phyloP scores from a whole-genome alignment of 2,888 invertebrate species.

The Ceramica pisi region DNA sequence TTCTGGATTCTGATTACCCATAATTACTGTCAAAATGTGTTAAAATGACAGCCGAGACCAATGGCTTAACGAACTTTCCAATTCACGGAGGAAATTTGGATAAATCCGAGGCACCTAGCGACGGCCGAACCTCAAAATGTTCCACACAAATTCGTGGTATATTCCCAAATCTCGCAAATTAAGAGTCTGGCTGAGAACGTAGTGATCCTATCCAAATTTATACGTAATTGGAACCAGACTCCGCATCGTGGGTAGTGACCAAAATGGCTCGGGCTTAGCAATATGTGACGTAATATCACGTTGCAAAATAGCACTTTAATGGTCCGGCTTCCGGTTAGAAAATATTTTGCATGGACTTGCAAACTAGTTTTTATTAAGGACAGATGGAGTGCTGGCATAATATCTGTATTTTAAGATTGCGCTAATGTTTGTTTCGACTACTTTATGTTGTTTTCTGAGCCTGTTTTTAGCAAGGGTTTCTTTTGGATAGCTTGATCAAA shows the following conservation, averaged over 20 bases:
- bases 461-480: too few species aligned
- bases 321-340: slow-evolving; percentile 5
- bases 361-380: slow-evolving; percentile 12
- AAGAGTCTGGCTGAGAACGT: slow-evolving; percentile 14
- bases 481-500: too few species aligned
- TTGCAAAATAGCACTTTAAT: slow-evolving; percentile 38
- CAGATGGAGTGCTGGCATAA: neutral
- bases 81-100: too few species aligned
- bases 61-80: too few species aligned
- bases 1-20: too few species aligned
- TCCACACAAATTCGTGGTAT: neutral
- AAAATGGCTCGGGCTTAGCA: slow-evolving; percentile 33
- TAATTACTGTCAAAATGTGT: too few species aligned
- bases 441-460: too few species aligned
- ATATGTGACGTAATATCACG: slow-evolving; percentile 38
- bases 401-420: neutral
- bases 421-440: neutral
- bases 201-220: slow-evolving; percentile 39
- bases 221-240: slow-evolving; percentile 37
- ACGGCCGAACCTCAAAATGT: neutral
- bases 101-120: too few species aligned
- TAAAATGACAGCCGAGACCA: too few species aligned
- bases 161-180: slow-evolving; percentile 32
- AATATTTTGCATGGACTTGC: slow-evolving; percentile 36
- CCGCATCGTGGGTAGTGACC: slow-evolving; percentile 15